A percentile compares a stretch with the other conserved stretches of the same genome.
phyloP scores from a whole-genome alignment of 2,888 invertebrate genomes.

The Tenthredo mesomela region DNA sequence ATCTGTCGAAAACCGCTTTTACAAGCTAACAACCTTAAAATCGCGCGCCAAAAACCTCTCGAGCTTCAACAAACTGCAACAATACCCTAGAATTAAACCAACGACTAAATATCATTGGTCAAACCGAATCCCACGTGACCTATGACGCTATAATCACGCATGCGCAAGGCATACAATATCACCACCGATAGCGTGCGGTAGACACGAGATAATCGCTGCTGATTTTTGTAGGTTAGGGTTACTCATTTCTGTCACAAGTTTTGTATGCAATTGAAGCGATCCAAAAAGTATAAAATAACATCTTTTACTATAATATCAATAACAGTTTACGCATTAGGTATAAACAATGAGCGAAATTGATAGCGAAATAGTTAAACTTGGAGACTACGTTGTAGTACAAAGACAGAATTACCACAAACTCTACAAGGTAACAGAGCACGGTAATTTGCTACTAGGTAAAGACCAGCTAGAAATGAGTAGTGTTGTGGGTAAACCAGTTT shows the following conservation, averaged over 20 bases:
- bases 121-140: not conserved
- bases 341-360: constrained; percentile 30
- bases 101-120: not conserved
- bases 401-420: constrained; percentile 89
- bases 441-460: constrained; percentile 84
- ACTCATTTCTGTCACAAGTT: not conserved
- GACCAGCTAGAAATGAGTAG: constrained; percentile 85
- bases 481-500: constrained; percentile 85
- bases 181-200: not conserved
- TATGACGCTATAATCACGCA: not conserved
- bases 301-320: not conserved
- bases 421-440: constrained; percentile 85
- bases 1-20: too few species aligned
- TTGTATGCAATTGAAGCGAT: not conserved
- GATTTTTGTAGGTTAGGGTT: constrained; percentile 7
- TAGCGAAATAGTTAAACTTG: constrained; percentile 81
- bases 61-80: not conserved
- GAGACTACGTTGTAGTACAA: constrained; percentile 88
- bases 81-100: not conserved
- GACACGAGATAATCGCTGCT: not conserved
- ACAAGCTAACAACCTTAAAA: too few species aligned
- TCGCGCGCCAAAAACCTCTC: not conserved
- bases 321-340: not conserved
- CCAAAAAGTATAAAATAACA: not conserved
- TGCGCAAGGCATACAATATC: not conserved